Evolutionary conservation across 2,888 invertebrate species (phyloP).

Genomic region (Pristionchus maxplancki): DNA sequence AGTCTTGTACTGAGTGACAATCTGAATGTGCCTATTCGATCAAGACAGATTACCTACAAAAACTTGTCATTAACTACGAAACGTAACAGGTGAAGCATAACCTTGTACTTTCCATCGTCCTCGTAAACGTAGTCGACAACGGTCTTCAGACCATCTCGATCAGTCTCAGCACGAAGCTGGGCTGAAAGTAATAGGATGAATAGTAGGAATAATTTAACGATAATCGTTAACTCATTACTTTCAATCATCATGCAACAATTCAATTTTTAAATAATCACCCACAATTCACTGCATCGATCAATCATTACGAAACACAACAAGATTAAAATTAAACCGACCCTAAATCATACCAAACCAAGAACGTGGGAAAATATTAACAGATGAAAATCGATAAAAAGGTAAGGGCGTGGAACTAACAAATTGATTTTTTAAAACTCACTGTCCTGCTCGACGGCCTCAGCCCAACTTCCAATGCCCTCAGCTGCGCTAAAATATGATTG

Average conservation of each 20-base stretch:
- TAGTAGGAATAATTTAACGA: no score
- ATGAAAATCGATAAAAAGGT: no score
- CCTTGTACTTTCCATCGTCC: conserved; percentile 64
- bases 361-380: no score
- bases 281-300: not conserved
- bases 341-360: no score
- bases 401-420: no score
- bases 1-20: conserved; percentile 84
- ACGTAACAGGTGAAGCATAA: no score
- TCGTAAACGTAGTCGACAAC: conserved; percentile 66
- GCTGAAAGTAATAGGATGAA: not conserved
- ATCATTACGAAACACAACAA: not conserved
- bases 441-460: conserved; percentile 72
- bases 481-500: conserved; percentile 45
- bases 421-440: conserved; percentile 54
- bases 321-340: no score
- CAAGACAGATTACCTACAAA: no score
- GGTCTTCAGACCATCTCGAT: conserved; percentile 65
- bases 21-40: conserved; percentile 74
- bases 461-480: conserved; percentile 71
- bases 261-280: not conserved
- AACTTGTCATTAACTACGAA: no score
- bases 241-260: not conserved
- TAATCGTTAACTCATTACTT: not conserved
- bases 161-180: conserved; percentile 8